These are phyloP conservation scores for Autographa pulchrina DNA, from an alignment of 2,888 invertebrate species.

Conservation along the genomic window DNA sequence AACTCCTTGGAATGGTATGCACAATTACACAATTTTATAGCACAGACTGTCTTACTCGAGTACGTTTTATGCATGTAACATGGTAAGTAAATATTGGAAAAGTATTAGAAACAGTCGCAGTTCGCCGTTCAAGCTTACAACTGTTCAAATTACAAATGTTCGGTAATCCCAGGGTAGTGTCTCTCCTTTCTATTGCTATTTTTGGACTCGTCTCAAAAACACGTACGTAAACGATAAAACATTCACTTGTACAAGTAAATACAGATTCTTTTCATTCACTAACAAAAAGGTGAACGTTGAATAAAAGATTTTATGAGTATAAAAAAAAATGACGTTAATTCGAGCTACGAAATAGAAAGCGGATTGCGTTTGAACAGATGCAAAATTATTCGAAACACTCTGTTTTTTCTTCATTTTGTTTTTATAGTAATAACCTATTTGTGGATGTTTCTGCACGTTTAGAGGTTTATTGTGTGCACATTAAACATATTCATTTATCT, in stretches of 20 bases:
- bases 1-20: background rate
- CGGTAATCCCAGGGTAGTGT: background rate
- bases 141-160: background rate
- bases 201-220: background rate
- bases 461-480: slow-evolving; percentile 15
- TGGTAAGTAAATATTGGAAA: background rate
- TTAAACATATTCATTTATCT: background rate
- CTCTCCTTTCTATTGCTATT: background rate
- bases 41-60: background rate
- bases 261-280: slow-evolving; percentile 15
- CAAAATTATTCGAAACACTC: slow-evolving; percentile 47
- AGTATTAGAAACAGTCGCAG: background rate
- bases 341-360: slow-evolving; percentile 19
- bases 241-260: slow-evolving; percentile 7
- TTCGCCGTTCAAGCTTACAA: background rate
- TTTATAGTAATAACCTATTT: slow-evolving; percentile 16
- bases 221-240: background rate
- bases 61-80: background rate
- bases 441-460: background rate
- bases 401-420: slow-evolving; percentile 21
- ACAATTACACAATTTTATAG: background rate
- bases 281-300: slow-evolving; percentile 15
- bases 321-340: slow-evolving; percentile 3
- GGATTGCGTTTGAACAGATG: slow-evolving; percentile 18
- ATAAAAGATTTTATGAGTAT: background rate